Percentiles rank a stretch among this genome's conserved stretches.
Conservation (phyloP, 2,888 invertebrate species). For the Thyatira batis region DNA sequence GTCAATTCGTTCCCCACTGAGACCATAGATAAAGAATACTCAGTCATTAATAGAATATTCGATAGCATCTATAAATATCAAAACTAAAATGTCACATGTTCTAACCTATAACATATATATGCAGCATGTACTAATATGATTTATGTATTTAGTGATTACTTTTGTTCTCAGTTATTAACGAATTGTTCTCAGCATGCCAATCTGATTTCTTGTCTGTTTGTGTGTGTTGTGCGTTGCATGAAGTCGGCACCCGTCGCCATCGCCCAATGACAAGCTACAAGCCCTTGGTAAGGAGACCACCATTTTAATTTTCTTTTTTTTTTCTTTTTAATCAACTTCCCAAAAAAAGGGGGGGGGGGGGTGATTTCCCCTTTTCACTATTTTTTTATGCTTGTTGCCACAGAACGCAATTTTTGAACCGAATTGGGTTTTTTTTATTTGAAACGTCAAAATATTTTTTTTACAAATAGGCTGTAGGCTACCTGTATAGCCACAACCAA, state of each 20-base stretch:
- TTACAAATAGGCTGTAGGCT: no score
- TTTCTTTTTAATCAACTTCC: not conserved
- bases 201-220: conserved; percentile 43
- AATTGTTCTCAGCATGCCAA: conserved; percentile 17
- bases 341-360: no score
- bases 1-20: no score
- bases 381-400: no score
- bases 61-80: no score
- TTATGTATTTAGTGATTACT: conserved; percentile 3
- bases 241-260: conserved; percentile 58
- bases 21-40: no score
- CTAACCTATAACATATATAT: not conserved
- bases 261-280: conserved; percentile 74
- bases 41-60: no score
- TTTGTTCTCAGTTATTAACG: conserved; percentile 10
- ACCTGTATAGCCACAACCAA: no score
- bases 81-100: not conserved
- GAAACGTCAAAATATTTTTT: no score
- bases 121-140: not conserved
- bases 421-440: no score
- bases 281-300: conserved; percentile 66
- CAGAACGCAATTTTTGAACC: no score
- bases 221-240: conserved; percentile 71
- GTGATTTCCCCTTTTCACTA: no score
- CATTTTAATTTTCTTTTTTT: not conserved